A percentile compares a stretch with the other conserved stretches of the same genome.
Conservation (phyloP, 2,113 vertebrate species). For the Cinclus mexicanus region DNA sequence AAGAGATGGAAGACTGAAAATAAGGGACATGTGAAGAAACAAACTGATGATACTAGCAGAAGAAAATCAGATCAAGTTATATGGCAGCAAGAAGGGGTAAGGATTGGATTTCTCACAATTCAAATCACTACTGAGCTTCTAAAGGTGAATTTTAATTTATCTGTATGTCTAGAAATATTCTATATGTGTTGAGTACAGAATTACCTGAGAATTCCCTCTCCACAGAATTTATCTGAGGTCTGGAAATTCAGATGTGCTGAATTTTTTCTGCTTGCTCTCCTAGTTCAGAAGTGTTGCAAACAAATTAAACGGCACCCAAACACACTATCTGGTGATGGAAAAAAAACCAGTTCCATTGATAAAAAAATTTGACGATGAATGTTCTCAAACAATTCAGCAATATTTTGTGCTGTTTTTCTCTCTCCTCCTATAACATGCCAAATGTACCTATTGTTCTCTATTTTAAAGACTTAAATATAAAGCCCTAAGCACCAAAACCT, state of each 20-base stretch:
- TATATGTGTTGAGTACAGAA: background rate
- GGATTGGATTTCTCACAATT: background rate
- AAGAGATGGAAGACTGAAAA: background rate
- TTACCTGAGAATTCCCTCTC: background rate
- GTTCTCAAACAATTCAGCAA: background rate
- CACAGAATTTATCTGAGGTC: background rate
- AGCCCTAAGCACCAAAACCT: background rate
- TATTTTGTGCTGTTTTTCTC: background rate
- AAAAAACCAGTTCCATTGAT: background rate
- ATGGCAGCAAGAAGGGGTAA: background rate
- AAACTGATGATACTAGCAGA: background rate
- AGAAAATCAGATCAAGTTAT: background rate
- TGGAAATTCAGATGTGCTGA: background rate
- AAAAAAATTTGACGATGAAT: background rate
- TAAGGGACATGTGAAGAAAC: rapidly evolving
- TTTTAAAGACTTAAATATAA: background rate
- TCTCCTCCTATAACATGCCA: background rate
- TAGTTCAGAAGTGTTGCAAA: background rate
- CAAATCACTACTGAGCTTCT: background rate
- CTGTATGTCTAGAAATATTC: background rate
- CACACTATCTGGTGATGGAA: background rate
- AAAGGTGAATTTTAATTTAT: background rate
- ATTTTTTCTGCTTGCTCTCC: background rate
- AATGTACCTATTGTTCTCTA: background rate
- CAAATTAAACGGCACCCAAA: background rate